Conservation (phyloP, 2,797 vertebrate species). For the Sebastes aleutianus region DNA sequence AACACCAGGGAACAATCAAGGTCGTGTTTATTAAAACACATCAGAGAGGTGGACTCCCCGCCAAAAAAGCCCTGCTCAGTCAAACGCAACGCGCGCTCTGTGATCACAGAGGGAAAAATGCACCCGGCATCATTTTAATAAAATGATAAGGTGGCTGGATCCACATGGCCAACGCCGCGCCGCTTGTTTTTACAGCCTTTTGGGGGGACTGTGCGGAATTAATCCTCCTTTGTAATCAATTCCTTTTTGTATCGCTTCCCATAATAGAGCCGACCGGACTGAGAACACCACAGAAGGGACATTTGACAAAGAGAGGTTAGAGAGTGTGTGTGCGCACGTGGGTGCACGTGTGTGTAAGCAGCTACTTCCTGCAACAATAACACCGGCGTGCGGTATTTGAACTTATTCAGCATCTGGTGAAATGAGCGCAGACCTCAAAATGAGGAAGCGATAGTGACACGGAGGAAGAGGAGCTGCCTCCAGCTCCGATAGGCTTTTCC, state of each 20-base stretch:
- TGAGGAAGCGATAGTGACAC: constrained; percentile 76
- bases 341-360: constrained; percentile 45
- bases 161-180: constrained; percentile 38
- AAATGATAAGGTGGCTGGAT: constrained; percentile 67
- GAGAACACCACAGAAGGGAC: constrained; percentile 9
- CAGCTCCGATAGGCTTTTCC: constrained; percentile 47
- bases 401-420: constrained; percentile 70
- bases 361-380: constrained; percentile 71
- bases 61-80: constrained; percentile 59
- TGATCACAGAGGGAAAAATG: constrained; percentile 54
- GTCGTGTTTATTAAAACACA: constrained; percentile 77
- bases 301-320: constrained; percentile 19
- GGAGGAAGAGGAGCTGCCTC: constrained; percentile 67
- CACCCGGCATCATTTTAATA: constrained; percentile 60
- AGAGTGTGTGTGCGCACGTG: not conserved
- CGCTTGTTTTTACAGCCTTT: constrained; percentile 52
- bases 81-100: constrained; percentile 51
- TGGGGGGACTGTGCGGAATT: constrained; percentile 22
- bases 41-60: constrained; percentile 65
- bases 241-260: constrained; percentile 47
- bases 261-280: constrained; percentile 27
- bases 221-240: constrained; percentile 63
- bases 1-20: constrained; percentile 77
- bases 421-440: constrained; percentile 61
- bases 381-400: constrained; percentile 39